Conservation (phyloP, 2,797 vertebrate genomes). For the Microctenopoma steveboyesi region DNA sequence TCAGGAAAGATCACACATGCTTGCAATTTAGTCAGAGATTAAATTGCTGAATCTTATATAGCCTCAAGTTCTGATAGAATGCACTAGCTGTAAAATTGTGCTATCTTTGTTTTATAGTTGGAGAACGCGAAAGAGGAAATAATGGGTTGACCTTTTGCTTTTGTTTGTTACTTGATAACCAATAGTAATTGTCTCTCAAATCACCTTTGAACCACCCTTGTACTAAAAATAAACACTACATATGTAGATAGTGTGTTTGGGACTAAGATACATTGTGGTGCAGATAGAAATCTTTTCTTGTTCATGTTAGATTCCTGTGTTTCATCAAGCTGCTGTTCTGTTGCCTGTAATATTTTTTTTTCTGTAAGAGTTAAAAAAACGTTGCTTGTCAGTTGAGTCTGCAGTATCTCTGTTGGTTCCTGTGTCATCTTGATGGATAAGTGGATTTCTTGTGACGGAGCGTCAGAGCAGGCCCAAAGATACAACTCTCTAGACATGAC, state of each 20-base stretch:
- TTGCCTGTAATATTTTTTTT: conserved; percentile 3
- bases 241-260: conserved; percentile 10
- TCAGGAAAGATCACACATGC: conserved; percentile 62
- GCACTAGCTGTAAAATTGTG: conserved; percentile 21
- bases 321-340: conserved; percentile 14
- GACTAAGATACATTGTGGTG: background rate
- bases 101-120: conserved; percentile 42
- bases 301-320: conserved; percentile 11
- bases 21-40: conserved; percentile 62
- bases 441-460: conserved; percentile 74
- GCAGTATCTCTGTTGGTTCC: conserved; percentile 55
- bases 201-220: conserved; percentile 23
- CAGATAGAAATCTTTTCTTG: background rate
- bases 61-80: conserved; percentile 39
- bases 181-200: conserved; percentile 28
- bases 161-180: conserved; percentile 22
- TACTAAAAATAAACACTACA: conserved; percentile 5
- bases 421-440: conserved; percentile 73
- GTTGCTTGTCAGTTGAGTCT: conserved; percentile 39
- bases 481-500: conserved; percentile 77
- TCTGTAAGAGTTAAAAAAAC: conserved; percentile 20
- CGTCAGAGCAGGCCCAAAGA: conserved; percentile 78
- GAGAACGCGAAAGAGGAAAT: conserved; percentile 18
- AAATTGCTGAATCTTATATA: conserved; percentile 59
- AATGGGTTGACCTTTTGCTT: conserved; percentile 21